These are phyloP conservation scores for Athalia circularis DNA, from an alignment of 2,888 invertebrate genomes.

Conservation along the genomic window DNA sequence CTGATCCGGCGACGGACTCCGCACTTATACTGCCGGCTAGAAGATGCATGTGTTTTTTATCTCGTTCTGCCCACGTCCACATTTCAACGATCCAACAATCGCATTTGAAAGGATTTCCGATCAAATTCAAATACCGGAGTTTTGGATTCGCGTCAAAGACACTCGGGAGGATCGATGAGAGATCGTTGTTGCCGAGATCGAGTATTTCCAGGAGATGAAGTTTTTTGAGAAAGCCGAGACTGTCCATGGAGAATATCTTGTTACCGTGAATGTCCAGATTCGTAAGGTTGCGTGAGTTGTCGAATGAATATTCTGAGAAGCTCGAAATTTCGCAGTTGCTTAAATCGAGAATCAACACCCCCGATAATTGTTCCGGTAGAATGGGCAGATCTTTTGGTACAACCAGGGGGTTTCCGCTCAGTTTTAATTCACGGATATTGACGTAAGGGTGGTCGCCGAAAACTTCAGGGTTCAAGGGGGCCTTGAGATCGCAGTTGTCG, in stretches of 20 bases:
- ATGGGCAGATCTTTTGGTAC: conserved; percentile 78
- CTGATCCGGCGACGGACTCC: conserved; percentile 79
- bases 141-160: conserved; percentile 78
- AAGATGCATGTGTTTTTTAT: conserved; percentile 80
- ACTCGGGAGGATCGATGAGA: conserved; percentile 78
- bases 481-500: conserved; percentile 81
- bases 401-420: conserved; percentile 81
- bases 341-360: conserved; percentile 80
- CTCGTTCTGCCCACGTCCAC: conserved; percentile 84
- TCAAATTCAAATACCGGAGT: conserved; percentile 79
- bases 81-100: conserved; percentile 82
- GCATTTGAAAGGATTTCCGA: conserved; percentile 83
- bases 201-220: conserved; percentile 78
- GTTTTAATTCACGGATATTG: conserved; percentile 81
- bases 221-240: conserved; percentile 77
- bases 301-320: conserved; percentile 79
- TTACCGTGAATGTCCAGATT: conserved; percentile 80
- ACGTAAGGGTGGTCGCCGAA: conserved; percentile 82
- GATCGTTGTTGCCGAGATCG: conserved; percentile 80
- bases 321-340: conserved; percentile 80
- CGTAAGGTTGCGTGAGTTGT: conserved; percentile 79
- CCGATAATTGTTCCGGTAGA: conserved; percentile 81
- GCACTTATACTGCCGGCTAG: conserved; percentile 81
- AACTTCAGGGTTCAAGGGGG: conserved; percentile 80
- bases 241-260: conserved; percentile 75